Base-by-base conservation (phyloP, 1,140 invertebrate genomes). In the Euglossa dilemma region DNA sequence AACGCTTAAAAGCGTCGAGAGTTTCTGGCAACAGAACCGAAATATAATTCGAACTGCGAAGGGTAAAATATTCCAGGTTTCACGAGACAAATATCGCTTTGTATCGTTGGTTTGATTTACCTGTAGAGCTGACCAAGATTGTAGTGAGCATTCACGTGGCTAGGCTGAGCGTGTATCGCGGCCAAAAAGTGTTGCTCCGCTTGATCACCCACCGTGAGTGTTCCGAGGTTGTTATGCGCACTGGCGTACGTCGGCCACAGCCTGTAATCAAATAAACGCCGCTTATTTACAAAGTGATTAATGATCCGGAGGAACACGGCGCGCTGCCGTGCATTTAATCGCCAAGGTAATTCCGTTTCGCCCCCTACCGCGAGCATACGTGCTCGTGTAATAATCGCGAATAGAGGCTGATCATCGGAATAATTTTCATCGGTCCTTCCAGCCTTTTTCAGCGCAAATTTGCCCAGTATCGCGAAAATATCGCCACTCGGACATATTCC, bases 211-310 rank as follows among this genome's bases (percentile, higher is more conserved):
- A 94, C 93, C 69, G 98, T 95, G 78, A 98, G 91, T 0, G 97
- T 98, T 20, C 97, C 98, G 50, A 98, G 95, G 94, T 98, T 98
- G 92, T 98, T 98, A 92, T 98, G 97, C 0, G 97, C 97, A 91
- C 97, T 98, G 0, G 97, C 97, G 92, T 98, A 98, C 28, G 96
- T 95, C 43, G 97, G 97, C 97, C 97, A 98, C 74, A 98, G 92
- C 91, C 98, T 98, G 92, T 64, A 95, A 95, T 73, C 74, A 87
- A 78, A 83, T 43, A 73, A 87, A 80, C 83, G 50, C 63, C 45
- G 76, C 54, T 78, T 84, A 80, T 80, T 80, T 74, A 70, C 64
- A 83, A 77, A 71, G 57, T 83, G 81, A 82, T 84, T 72, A 84
- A 84, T 59, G 59, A 80, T 72, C 36, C 25, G 45, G 23, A 80